Conservation (phyloP, 2,797 vertebrate species). For the Crocidura indochinensis region DNA sequence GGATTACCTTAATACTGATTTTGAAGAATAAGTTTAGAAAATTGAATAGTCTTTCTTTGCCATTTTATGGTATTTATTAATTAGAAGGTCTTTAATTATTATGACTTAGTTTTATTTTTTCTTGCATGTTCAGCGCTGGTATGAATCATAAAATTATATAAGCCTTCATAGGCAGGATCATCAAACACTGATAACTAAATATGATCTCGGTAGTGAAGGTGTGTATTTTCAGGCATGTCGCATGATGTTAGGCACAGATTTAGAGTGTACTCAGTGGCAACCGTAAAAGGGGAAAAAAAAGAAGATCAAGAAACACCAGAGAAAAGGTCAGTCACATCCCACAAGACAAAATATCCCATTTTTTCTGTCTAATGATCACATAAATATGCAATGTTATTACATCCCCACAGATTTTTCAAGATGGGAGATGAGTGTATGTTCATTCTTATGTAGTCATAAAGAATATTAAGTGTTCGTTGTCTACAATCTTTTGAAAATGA, state of each 20-base stretch:
- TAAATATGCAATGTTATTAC: neutral
- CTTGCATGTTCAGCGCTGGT: too few species aligned
- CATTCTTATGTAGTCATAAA: constrained; percentile 93
- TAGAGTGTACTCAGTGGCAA: neutral
- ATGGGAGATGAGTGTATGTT: constrained; percentile 91
- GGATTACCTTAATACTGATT: too few species aligned
- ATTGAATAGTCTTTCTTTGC: too few species aligned
- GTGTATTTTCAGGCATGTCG: neutral
- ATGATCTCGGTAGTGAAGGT: neutral
- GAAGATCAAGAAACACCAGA: too few species aligned
- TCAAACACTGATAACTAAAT: neutral
- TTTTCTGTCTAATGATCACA: neutral
- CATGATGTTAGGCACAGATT: neutral
- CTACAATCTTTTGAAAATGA: constrained; percentile 90
- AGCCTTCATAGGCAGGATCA: fast-evolving
- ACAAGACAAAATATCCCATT: constrained; percentile 79
- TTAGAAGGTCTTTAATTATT: too few species aligned
- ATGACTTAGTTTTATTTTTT: too few species aligned
- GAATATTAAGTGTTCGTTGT: constrained; percentile 94
- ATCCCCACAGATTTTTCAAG: constrained; percentile 90
- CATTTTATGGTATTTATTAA: too few species aligned
- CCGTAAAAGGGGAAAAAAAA: neutral
- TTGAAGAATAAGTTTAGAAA: too few species aligned
- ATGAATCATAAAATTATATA: too few species aligned
- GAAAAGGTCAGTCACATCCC: constrained; percentile 87